A percentile compares a stretch with the other conserved stretches of the same genome.
Conservation (phyloP, 2,797 vertebrate genomes). For the Eulemur albifrons region DNA sequence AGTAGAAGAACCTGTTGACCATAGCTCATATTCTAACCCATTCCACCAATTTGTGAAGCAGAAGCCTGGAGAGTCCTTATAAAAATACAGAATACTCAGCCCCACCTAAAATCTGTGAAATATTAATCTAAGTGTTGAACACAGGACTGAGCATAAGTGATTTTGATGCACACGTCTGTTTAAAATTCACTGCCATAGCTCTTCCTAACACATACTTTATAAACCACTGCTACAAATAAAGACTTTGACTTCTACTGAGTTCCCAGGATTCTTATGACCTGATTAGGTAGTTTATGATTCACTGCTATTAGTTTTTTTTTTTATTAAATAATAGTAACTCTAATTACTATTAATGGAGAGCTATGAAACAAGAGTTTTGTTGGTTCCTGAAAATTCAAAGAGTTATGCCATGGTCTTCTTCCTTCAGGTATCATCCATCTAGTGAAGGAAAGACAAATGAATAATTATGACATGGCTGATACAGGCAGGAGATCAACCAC, state of each 20-base stretch:
- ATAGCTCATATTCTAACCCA: neutral
- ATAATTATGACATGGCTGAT: neutral
- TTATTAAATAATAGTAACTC: neutral
- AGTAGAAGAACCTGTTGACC: neutral
- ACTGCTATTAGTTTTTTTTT: neutral
- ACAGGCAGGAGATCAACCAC: neutral
- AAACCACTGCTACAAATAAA: neutral
- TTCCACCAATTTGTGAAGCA: neutral
- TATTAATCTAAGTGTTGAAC: neutral
- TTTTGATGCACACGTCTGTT: neutral
- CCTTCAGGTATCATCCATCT: neutral
- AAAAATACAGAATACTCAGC: neutral
- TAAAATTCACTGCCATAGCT: neutral
- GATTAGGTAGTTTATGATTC: neutral
- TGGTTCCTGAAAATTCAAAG: neutral
- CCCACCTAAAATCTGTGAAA: neutral
- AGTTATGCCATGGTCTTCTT: neutral
- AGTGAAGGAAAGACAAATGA: neutral
- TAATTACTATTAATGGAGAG: neutral
- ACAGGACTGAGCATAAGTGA: neutral
- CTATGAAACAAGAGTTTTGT: neutral
- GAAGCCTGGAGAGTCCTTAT: neutral
- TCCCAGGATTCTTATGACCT: neutral
- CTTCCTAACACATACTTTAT: neutral
- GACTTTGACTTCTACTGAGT: neutral